Evolutionary conservation across 1,140 invertebrate species (phyloP).

Genomic region (Lepidostoma basale): DNA sequence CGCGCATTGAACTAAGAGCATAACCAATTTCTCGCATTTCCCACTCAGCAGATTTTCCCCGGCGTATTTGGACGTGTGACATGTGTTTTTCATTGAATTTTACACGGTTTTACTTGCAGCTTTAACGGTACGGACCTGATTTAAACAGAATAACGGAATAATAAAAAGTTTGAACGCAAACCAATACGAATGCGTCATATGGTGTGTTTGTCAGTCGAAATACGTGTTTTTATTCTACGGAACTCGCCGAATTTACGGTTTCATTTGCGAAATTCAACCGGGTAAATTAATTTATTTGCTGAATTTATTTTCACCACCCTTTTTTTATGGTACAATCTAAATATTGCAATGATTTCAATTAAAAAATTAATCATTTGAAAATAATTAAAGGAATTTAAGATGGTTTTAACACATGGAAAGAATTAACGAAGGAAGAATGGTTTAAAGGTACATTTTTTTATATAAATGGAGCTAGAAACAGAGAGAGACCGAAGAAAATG

Average conservation of each 20-base stretch:
- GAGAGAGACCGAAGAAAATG: too few species aligned
- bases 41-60: not conserved
- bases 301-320: too few species aligned
- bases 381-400: too few species aligned
- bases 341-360: too few species aligned
- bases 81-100: conserved; percentile 23
- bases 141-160: conserved; percentile 7
- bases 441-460: too few species aligned
- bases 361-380: too few species aligned
- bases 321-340: too few species aligned
- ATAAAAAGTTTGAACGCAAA: not conserved
- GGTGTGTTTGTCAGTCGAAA: not conserved
- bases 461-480: too few species aligned
- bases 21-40: not conserved
- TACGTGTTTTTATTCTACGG: not conserved
- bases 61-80: conserved; percentile 4
- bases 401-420: too few species aligned
- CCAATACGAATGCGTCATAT: not conserved
- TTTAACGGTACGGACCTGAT: not conserved
- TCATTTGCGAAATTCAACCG: not conserved
- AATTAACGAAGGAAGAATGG: too few species aligned
- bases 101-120: not conserved
- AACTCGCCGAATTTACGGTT: not conserved
- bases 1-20: not conserved
- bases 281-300: too few species aligned